These are phyloP conservation scores for Sternotherus odoratus DNA, from an alignment of 2,797 vertebrate genomes.

Conservation along the genomic window DNA sequence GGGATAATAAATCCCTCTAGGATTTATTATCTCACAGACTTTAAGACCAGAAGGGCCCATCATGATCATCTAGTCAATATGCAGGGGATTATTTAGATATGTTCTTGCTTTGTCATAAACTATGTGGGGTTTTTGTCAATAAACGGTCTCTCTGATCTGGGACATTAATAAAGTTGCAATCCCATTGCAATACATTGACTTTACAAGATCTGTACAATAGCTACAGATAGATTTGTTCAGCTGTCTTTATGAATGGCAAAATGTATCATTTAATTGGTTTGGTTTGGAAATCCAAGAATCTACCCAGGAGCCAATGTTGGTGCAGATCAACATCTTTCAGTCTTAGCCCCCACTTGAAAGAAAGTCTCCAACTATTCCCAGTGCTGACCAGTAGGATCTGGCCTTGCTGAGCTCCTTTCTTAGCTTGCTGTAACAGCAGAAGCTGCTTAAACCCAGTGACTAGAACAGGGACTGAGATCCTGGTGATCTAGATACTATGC, in stretches of 20 bases:
- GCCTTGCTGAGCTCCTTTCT: neutral
- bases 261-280: neutral
- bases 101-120: neutral
- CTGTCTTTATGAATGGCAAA: neutral
- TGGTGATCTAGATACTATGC: neutral
- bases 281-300: neutral
- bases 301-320: too few relatives aligned
- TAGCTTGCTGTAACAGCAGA: neutral
- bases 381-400: neutral
- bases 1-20: too few relatives aligned
- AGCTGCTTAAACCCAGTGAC: neutral
- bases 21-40: too few relatives aligned
- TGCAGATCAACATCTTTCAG: too few relatives aligned
- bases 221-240: neutral
- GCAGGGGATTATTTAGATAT: rapidly evolving
- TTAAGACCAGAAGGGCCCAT: neutral
- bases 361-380: neutral
- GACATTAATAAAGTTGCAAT: neutral
- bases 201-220: rapidly evolving
- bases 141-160: neutral
- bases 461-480: neutral
- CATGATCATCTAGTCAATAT: neutral
- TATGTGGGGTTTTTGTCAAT: neutral
- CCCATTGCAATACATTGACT: neutral
- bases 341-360: too few relatives aligned